Base-by-base conservation (phyloP, 2,888 invertebrate genomes). In the Melanotus villosus region DNA sequence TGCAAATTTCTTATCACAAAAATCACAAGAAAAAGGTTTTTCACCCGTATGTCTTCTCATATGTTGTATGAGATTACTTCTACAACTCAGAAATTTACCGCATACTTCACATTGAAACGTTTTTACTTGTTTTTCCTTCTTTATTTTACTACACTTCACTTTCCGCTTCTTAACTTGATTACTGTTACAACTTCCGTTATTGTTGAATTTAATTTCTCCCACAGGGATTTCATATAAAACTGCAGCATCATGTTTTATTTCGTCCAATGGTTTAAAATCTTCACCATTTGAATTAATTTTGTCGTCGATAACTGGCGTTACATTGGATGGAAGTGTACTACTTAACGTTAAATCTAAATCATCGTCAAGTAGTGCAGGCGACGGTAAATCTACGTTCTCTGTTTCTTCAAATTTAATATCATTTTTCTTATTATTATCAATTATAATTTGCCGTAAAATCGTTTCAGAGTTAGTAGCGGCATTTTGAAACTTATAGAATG, bases 51-150 rank as follows among this genome's bases (percentile, higher is more conserved):
- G 81, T 7, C 59, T 62, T 16, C 73, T 59, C 64, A 76, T 71
- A 65, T 80, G 80, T 45, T 78, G 77, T 0, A 69, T 70, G 10
- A 81, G 70, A 68, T 78, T 79, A 10, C 78, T 76, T n/a, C 73
- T 75, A 26, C 75, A 72, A 26, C 76, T 76, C 16, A 80, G 64
- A 47, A 78, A 71, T 63, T 77, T 76, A 4, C 78, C 78, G 62
- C 81, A 81, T 9, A 76, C 65, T 64, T 80, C 78, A 58, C 81
- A 81, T 41, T 79, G 76, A 34, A 72, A 73, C 5, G 36, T 36
- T 4, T 56, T 56, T 16, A 26, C 32, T 16, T 3, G 30, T 54
- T 38, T 18, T 54, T 41, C 19, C 26, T 63, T 21, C 26, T 54
- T 36, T 32, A 38, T 14, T 45, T 9, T 43, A 10, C 21, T 50